phyloP scores from a whole-genome alignment of 2,797 vertebrate species.

The Sebastes itinus region DNA sequence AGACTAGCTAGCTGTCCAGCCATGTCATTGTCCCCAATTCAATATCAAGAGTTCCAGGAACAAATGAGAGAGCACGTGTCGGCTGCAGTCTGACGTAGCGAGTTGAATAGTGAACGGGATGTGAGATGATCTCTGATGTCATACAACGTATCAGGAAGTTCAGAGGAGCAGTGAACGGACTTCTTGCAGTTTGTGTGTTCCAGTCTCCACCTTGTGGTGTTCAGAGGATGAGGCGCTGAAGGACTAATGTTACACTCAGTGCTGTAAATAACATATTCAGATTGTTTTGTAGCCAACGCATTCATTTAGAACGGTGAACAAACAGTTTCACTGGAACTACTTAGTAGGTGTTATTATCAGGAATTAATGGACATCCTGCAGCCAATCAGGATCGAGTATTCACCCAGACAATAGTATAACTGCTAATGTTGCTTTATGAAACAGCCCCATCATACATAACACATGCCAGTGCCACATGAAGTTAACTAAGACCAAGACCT shows the following conservation, averaged over 20 bases:
- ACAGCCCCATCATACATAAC: neutral
- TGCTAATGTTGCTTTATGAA: neutral
- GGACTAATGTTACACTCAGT: neutral
- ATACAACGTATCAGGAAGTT: too few species aligned
- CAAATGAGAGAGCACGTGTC: too few species aligned
- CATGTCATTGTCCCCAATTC: too few species aligned
- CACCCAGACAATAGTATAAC: neutral
- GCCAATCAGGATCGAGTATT: neutral
- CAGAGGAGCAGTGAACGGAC: too few species aligned
- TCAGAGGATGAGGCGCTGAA: too few species aligned
- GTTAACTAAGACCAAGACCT: neutral
- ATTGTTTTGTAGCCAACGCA: neutral
- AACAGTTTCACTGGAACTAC: neutral
- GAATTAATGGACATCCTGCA: neutral
- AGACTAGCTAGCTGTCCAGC: neutral
- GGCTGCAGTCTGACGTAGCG: too few species aligned
- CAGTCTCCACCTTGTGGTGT: too few species aligned
- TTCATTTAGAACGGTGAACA: neutral
- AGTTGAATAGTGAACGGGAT: too few species aligned
- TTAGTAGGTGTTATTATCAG: neutral
- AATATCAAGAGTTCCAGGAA: too few species aligned
- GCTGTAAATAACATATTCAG: neutral
- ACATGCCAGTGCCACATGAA: too few species aligned
- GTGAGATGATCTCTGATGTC: too few species aligned
- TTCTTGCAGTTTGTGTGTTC: too few species aligned